Conservation (phyloP, 2,888 invertebrate species). For the Aproaerema taeniolella region DNA sequence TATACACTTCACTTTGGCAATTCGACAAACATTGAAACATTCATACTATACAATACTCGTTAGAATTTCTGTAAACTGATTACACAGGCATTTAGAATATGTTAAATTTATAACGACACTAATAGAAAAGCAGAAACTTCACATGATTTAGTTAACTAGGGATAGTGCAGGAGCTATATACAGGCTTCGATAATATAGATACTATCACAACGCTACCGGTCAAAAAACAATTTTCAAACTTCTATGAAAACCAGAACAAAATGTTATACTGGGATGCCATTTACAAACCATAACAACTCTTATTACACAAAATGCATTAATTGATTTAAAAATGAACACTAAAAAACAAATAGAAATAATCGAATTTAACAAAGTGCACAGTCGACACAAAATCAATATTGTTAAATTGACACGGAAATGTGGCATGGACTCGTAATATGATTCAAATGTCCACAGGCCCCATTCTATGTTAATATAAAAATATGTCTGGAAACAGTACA, state of each 20-base stretch:
- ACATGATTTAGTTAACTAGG: constrained; percentile 30
- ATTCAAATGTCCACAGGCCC: too few species aligned
- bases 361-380: too few species aligned
- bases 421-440: too few species aligned
- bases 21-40: constrained; percentile 59
- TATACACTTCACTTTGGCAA: constrained; percentile 51
- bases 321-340: constrained; percentile 1
- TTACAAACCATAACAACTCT: neutral
- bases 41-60: constrained; percentile 28
- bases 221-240: too few species aligned
- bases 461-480: too few species aligned
- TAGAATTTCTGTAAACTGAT: constrained; percentile 33
- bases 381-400: too few species aligned
- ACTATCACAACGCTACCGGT: constrained; percentile 51
- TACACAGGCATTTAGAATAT: constrained; percentile 22
- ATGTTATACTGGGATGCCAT: neutral
- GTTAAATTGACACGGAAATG: too few species aligned
- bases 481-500: too few species aligned
- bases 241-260: neutral
- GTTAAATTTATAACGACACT: constrained; percentile 26
- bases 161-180: constrained; percentile 44
- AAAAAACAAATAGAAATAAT: neutral
- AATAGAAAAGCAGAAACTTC: constrained; percentile 37
- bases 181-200: constrained; percentile 41
- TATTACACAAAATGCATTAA: constrained; percentile 3